Conservation (phyloP, 2,797 vertebrate species). For the Gymnoscopelus braueri region DNA sequence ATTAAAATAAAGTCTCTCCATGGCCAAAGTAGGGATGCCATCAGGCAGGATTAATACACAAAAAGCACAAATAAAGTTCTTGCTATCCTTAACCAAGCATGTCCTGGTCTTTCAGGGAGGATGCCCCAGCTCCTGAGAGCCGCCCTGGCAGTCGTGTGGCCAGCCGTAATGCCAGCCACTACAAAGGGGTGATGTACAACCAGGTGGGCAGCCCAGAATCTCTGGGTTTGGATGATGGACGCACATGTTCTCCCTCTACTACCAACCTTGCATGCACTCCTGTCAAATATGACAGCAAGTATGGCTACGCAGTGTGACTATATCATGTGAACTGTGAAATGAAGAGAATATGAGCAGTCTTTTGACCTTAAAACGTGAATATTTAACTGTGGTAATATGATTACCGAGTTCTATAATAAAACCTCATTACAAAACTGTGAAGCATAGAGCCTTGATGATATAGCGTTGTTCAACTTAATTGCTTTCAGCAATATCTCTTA, state of each 20-base stretch:
- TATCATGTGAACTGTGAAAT: neutral
- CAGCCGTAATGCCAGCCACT: constrained; percentile 64
- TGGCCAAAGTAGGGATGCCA: too few relatives aligned
- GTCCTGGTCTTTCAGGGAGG: constrained; percentile 71
- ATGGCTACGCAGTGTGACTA: constrained; percentile 67
- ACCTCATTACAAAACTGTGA: constrained; percentile 12
- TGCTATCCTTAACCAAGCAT: neutral
- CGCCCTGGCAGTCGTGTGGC: constrained; percentile 70
- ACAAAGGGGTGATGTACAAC: constrained; percentile 64
- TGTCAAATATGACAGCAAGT: constrained; percentile 52
- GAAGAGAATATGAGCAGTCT: neutral
- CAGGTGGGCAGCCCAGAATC: constrained; percentile 28
- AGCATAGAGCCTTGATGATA: neutral
- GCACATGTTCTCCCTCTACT: constrained; percentile 23
- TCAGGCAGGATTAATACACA: too few relatives aligned
- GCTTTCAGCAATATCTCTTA: constrained; percentile 10
- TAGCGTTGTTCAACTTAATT: constrained; percentile 24
- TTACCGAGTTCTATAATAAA: neutral
- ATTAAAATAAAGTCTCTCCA: too few relatives aligned
- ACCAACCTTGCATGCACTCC: constrained; percentile 45
- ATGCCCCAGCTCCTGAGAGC: constrained; percentile 76
- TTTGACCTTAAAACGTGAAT: neutral
- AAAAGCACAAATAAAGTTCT: too few relatives aligned
- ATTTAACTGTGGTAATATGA: constrained; percentile 17
- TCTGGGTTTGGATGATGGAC: constrained; percentile 14